These are phyloP conservation scores for Parauchenoglanis ngamensis DNA, from an alignment of 2,797 vertebrate genomes.

Conservation along the genomic window DNA sequence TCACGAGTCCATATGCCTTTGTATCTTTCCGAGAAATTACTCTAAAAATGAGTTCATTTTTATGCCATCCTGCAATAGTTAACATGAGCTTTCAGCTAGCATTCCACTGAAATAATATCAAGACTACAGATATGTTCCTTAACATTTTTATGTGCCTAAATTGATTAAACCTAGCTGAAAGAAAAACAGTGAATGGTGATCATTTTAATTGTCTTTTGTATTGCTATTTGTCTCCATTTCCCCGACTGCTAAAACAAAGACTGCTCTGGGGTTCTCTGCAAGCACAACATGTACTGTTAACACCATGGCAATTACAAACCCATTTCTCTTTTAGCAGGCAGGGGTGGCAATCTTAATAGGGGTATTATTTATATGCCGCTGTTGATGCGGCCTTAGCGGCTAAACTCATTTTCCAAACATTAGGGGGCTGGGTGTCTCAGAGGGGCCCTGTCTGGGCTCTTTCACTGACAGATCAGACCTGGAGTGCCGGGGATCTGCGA, in stretches of 20 bases:
- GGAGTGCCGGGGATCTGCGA: slow-evolving; percentile 59
- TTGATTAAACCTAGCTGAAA: not conserved
- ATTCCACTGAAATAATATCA: not conserved
- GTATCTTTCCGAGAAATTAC: not conserved
- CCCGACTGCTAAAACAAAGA: slow-evolving; percentile 36
- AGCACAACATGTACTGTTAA: slow-evolving; percentile 52
- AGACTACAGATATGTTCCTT: not conserved
- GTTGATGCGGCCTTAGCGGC: slow-evolving; percentile 55
- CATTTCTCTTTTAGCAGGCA: slow-evolving; percentile 54
- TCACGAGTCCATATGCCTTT: not conserved
- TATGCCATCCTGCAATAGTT: not conserved
- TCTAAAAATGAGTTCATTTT: not conserved
- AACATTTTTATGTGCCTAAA: not conserved
- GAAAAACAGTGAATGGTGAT: slow-evolving; percentile 13
- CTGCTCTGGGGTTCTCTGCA: slow-evolving; percentile 32
- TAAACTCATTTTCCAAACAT: slow-evolving; percentile 60
- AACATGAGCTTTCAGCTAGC: not conserved
- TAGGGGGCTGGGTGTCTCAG: slow-evolving; percentile 52
- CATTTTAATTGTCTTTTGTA: slow-evolving; percentile 16
- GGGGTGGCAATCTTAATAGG: slow-evolving; percentile 57
- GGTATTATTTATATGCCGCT: slow-evolving; percentile 55
- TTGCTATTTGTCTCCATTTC: slow-evolving; percentile 51
- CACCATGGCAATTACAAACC: slow-evolving; percentile 55
- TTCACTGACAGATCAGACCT: slow-evolving; percentile 59
- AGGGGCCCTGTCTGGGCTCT: slow-evolving; percentile 51